phyloP scores from a whole-genome alignment of 1,140 invertebrate genomes.

The Callitettix versicolor region DNA sequence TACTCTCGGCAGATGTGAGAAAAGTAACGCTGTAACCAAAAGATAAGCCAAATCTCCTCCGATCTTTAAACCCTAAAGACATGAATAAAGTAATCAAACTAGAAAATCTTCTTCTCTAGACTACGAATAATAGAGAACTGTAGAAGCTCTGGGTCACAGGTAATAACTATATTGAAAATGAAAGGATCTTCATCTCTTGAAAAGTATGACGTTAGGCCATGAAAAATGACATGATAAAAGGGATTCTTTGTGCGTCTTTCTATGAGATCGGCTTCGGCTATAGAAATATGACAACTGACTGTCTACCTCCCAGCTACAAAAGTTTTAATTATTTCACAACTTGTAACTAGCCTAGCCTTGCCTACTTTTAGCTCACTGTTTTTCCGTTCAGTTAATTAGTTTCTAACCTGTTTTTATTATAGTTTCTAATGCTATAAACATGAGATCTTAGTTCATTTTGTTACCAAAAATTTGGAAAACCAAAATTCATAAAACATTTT shows the following conservation, averaged over 20 bases:
- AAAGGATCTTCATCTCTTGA: constrained; percentile 4
- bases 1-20: not conserved
- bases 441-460: too few relatives aligned
- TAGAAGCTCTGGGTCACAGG: not conserved
- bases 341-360: not conserved
- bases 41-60: not conserved
- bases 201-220: not conserved
- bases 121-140: not conserved
- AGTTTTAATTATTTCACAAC: not conserved
- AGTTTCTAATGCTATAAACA: too few relatives aligned
- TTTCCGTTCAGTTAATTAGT: not conserved
- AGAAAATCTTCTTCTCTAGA: not conserved
- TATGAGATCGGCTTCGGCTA: not conserved
- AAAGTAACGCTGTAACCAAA: not conserved
- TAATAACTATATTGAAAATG: constrained; percentile 12
- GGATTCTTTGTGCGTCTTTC: constrained; percentile 2
- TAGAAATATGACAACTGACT: not conserved
- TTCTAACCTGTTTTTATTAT: not conserved
- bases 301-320: not conserved
- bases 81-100: not conserved
- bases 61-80: constrained; percentile 1
- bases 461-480: too few relatives aligned
- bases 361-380: not conserved
- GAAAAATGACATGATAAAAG: constrained; percentile 13
- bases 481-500: too few relatives aligned